Conservation (phyloP, 2,888 invertebrate genomes). For the Latheticus oryzae region DNA sequence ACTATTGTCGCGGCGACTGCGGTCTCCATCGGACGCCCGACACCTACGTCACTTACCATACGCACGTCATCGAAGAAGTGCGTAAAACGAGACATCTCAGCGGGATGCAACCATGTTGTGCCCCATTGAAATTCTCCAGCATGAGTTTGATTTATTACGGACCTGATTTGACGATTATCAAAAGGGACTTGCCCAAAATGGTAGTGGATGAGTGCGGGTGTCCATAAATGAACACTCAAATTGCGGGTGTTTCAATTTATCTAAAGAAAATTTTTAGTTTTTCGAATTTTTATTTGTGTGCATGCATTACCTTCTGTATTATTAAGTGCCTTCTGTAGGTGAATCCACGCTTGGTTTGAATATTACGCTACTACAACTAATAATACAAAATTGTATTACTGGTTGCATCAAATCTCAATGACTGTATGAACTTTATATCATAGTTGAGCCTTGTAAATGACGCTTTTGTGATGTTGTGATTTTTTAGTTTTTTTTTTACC, state of each 20-base stretch:
- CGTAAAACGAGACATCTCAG: constrained; percentile 79
- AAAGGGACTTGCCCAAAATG: constrained; percentile 95
- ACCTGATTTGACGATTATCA: constrained; percentile 89
- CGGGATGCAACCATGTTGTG: constrained; percentile 92
- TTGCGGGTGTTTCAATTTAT: no score
- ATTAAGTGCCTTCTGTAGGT: constrained; percentile 33
- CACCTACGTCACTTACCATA: constrained; percentile 88
- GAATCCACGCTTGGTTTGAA: no score
- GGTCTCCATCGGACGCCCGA: constrained; percentile 82
- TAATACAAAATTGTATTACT: no score
- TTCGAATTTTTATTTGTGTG: no score
- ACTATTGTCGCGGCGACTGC: constrained; percentile 93
- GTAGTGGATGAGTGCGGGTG: constrained; percentile 96
- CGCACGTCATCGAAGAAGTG: constrained; percentile 91
- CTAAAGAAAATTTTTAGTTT: no score
- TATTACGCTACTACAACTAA: no score
- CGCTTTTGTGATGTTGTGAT: constrained; percentile 29
- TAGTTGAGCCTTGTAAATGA: constrained; percentile 31
- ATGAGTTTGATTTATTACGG: constrained; percentile 95
- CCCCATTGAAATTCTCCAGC: constrained; percentile 90
- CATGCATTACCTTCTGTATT: constrained; percentile 4
- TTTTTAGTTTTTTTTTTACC: no score
- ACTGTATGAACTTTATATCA: constrained; percentile 26
- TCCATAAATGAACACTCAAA: no score
- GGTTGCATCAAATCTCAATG: constrained; percentile 23